These are phyloP conservation scores for Hydropsyche tenuis DNA, from an alignment of 1,140 invertebrate genomes.

Conservation along the genomic window DNA sequence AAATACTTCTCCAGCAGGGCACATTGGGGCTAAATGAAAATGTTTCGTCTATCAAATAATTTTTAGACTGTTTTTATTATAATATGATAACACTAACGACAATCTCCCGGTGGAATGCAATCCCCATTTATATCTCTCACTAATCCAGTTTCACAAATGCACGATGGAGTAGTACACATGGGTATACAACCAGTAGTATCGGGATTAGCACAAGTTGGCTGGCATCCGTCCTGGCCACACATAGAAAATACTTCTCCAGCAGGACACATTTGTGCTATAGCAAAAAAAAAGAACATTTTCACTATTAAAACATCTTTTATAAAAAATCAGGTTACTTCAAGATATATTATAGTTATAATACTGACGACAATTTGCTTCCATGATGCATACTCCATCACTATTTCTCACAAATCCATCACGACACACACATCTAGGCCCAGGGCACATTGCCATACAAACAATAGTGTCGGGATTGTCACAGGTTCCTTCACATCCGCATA, in stretches of 20 bases:
- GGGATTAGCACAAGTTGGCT: neutral
- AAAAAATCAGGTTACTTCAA: no score
- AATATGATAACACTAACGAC: no score
- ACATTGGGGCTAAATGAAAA: neutral
- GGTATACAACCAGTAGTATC: neutral
- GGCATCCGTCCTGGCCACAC: neutral
- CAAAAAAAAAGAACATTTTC: no score
- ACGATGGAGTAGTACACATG: neutral
- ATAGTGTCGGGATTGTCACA: neutral
- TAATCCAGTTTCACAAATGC: conserved; percentile 4
- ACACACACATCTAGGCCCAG: conserved; percentile 3
- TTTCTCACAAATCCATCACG: neutral
- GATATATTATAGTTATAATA: no score
- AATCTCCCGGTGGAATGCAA: neutral
- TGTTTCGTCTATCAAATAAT: neutral
- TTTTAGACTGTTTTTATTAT: no score
- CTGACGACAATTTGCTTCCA: neutral
- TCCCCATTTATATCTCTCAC: neutral
- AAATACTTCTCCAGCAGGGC: neutral
- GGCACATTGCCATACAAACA: conserved; percentile 12
- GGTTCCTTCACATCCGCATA: neutral
- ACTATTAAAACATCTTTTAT: no score
- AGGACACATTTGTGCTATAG: no score
- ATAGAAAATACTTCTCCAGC: neutral
- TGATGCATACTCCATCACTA: neutral